A percentile compares a stretch with the other conserved stretches of the same genome.
These are phyloP conservation scores for Eriocheir sinensis DNA, from an alignment of 1,140 invertebrate species.

Conservation along the genomic window DNA sequence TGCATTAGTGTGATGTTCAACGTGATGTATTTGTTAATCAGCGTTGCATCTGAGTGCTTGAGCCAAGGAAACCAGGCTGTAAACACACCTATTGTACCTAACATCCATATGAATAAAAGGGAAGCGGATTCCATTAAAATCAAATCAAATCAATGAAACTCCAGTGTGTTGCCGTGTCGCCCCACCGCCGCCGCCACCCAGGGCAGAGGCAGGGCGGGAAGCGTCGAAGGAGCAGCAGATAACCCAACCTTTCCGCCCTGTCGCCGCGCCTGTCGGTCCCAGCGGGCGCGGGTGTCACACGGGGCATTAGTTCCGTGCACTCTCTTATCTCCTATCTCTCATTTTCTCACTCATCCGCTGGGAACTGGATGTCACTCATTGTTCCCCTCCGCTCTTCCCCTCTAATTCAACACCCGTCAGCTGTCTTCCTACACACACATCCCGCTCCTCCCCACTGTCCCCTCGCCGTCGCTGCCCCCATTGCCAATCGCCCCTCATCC, in stretches of 20 bases:
- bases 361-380: constrained; percentile 24
- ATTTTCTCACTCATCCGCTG: constrained; percentile 5
- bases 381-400: not conserved
- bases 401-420: constrained; percentile 23
- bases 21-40: too few relatives aligned
- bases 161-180: not conserved
- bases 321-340: constrained; percentile 15
- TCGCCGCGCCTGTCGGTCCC: not conserved
- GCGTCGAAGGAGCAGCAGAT: not conserved
- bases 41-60: too few relatives aligned
- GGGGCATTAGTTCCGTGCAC: not conserved
- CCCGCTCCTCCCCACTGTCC: not conserved
- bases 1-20: too few relatives aligned
- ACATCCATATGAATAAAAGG: too few relatives aligned
- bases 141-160: too few relatives aligned
- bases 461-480: not conserved
- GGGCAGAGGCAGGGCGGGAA: not conserved
- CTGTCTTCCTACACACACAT: not conserved
- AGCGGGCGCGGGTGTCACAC: not conserved
- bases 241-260: not conserved
- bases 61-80: too few relatives aligned
- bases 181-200: not conserved
- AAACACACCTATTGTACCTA: too few relatives aligned
- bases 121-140: too few relatives aligned
- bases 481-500: constrained; percentile 20